phyloP scores from a whole-genome alignment of 2,113 vertebrate species.

The Leuciscus idus region DNA sequence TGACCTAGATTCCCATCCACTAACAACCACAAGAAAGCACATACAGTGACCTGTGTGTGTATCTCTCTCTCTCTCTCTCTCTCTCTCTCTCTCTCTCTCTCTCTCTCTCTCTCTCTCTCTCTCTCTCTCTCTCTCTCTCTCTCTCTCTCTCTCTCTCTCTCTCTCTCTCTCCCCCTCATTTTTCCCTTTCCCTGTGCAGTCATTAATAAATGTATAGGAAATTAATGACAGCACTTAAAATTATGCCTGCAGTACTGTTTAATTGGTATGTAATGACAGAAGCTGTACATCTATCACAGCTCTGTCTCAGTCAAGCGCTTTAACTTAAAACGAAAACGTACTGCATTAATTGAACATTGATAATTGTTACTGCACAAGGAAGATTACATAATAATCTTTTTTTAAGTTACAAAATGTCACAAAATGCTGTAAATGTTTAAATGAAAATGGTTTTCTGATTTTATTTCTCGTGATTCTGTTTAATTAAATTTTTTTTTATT shows the following conservation, averaged over 20 bases:
- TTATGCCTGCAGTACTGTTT: constrained; percentile 61
- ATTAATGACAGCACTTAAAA: constrained; percentile 64
- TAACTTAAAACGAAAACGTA: constrained; percentile 16
- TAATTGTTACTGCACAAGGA: not conserved
- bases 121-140: not conserved
- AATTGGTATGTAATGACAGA: constrained; percentile 63
- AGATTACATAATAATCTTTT: not conserved
- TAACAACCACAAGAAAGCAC: constrained; percentile 22
- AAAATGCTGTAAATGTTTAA: not conserved
- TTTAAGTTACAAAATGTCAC: not conserved
- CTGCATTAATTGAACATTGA: not conserved
- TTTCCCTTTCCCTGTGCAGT: constrained; percentile 29
- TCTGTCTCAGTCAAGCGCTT: constrained; percentile 46
- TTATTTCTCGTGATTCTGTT: too few relatives aligned
- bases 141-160: not conserved
- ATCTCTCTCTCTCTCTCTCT: not conserved
- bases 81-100: not conserved
- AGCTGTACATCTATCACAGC: constrained; percentile 54
- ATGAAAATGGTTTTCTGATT: not conserved
- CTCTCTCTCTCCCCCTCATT: not conserved
- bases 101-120: not conserved
- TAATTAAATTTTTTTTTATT: too few relatives aligned
- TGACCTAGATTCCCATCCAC: constrained; percentile 54
- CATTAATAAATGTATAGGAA: constrained; percentile 60
- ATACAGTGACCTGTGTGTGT: constrained; percentile 12